A percentile compares a stretch with the other conserved stretches of the same genome.
These are phyloP conservation scores for Sinopyrophorus schimmeli DNA, from an alignment of 2,888 invertebrate genomes.

Conservation along the genomic window DNA sequence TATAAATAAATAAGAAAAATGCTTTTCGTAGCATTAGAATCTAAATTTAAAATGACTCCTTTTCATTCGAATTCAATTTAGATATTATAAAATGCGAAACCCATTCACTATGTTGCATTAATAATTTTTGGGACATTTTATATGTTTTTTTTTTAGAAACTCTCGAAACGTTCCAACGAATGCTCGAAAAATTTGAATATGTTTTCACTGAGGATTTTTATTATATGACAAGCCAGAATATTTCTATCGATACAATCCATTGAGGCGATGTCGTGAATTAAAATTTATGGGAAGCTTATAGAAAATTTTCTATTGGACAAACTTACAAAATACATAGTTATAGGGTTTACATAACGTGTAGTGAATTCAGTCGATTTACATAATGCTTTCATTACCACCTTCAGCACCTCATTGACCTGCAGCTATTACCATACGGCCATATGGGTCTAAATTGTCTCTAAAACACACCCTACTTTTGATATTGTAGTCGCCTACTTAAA, in stretches of 20 bases:
- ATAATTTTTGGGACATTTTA: no score
- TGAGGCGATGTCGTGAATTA: not conserved
- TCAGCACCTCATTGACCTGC: slow-evolving; percentile 37
- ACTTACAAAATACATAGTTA: slow-evolving; percentile 9
- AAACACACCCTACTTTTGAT: slow-evolving; percentile 32
- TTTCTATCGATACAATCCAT: not conserved
- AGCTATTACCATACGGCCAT: slow-evolving; percentile 37
- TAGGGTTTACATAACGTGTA: slow-evolving; percentile 34
- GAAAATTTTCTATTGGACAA: no score
- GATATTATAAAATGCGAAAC: no score
- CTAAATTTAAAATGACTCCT: no score
- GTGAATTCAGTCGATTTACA: slow-evolving; percentile 37
- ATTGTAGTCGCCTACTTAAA: slow-evolving; percentile 12
- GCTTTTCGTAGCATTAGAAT: no score
- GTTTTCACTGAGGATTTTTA: no score
- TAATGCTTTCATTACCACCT: slow-evolving; percentile 41
- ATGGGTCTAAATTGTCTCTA: slow-evolving; percentile 15
- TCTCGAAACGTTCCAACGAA: no score
- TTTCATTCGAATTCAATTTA: no score
- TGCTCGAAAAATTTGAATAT: no score
- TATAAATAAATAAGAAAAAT: no score
- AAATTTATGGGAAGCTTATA: not conserved
- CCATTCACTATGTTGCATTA: no score
- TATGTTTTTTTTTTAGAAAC: no score
- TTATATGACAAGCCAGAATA: not conserved